Base-by-base conservation (phyloP, 2,888 invertebrate species). In the Tenthredo mesomela region DNA sequence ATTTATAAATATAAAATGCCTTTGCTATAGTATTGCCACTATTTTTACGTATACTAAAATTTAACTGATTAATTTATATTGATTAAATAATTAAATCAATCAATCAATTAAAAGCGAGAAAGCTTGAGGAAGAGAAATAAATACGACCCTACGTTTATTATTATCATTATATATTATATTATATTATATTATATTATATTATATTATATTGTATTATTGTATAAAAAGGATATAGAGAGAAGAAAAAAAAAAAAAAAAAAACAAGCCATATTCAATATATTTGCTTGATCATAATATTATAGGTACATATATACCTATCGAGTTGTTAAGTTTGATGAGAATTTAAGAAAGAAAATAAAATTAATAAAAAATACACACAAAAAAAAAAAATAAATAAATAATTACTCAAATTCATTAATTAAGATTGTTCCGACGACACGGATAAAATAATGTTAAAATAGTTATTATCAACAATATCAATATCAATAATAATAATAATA, bases 311-410 rank as follows among this genome's bases (percentile, higher is more conserved):
- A n/a, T n/a, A n/a, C n/a, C n/a, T n/a, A 82, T 82, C 82, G 82
- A 29, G 67, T 82, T 82, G 82, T 82, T 82, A 82, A 82, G 82
- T 82, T 82, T 82, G 82, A 82, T 47, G 25, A 67, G 67, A 67
- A 67, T 82, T 82, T 67, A 43, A 67, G 43, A 29, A 1, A 18
- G 15, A 54, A 54, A 10, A 58, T 47, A 33, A 2, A 33, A 40
- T 1, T 43, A 43, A 37, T 10, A 37, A 18, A 33, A 18, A 15
- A 33, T 67, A 4, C 15, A 65, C 10, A 25, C 18, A 50, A 15
- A 25, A 77, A 77, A 50, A 18, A 47, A 33, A 7, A 9, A 40
- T 21, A 29, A 18, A 18, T 50, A 43, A 29, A 43, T 12, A 67
- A 33, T 0, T 33, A 67, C 12, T 67, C 12, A 67, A 18, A 67